These are phyloP conservation scores for Callyntrura guangdongensis DNA, from an alignment of 2,888 invertebrate species.

Conservation along the genomic window DNA sequence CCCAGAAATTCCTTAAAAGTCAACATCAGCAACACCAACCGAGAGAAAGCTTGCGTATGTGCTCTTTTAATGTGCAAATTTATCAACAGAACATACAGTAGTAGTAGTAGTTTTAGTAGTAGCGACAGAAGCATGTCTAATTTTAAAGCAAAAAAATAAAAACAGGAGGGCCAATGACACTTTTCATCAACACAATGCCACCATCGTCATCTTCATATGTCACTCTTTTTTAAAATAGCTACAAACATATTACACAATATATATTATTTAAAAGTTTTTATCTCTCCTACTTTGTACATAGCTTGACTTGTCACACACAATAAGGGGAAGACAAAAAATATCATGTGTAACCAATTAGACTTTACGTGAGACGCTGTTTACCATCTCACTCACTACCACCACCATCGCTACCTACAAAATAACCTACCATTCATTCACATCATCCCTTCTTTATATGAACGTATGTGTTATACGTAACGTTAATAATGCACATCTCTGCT, in stretches of 20 bases:
- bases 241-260: conserved; percentile 56
- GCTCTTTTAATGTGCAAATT: background rate
- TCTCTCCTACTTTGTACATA: conserved; percentile 27
- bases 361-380: conserved; percentile 68
- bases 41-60: conserved; percentile 21
- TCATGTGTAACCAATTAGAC: conserved; percentile 78
- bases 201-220: conserved; percentile 46
- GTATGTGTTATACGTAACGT: background rate
- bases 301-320: conserved; percentile 71
- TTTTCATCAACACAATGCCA: conserved; percentile 64
- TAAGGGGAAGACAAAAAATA: conserved; percentile 75
- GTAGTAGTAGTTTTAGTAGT: conserved; percentile 8
- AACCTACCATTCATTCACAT: background rate
- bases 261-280: conserved; percentile 31
- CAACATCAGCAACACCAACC: background rate
- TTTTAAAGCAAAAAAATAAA: conserved; percentile 71
- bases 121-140: conserved; percentile 73
- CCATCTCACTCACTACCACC: background rate
- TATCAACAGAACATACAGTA: background rate
- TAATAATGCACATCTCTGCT: conserved; percentile 35
- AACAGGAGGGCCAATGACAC: conserved; percentile 80
- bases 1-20: conserved; percentile 8
- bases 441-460: background rate
- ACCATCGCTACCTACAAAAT: background rate
- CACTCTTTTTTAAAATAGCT: conserved; percentile 58